Percentiles rank a stretch among this genome's conserved stretches.
phyloP scores from a whole-genome alignment of 2,113 vertebrate genomes.

The Acanthisitta chloris region DNA sequence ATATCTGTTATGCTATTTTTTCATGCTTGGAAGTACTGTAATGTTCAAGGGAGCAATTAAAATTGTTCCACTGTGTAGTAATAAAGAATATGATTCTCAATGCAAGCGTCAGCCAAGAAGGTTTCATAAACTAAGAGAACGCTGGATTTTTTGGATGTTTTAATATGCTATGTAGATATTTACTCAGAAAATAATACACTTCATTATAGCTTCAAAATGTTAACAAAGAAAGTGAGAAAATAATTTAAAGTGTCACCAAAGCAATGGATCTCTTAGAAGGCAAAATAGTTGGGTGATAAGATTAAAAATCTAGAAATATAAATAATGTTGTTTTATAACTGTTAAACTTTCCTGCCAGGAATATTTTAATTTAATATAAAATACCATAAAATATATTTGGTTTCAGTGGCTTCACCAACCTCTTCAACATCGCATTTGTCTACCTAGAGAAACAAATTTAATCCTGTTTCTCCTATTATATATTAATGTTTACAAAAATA shows the following conservation, averaged over 20 bases:
- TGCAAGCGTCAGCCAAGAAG: not conserved
- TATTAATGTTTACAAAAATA: conserved; percentile 39
- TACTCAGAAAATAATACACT: not conserved
- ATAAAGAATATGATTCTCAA: conserved; percentile 29
- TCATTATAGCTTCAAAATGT: not conserved
- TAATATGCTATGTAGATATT: not conserved
- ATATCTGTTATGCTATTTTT: not conserved
- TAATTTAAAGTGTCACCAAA: not conserved
- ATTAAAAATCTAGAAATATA: not conserved
- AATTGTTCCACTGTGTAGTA: conserved; percentile 5
- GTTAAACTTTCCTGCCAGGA: not conserved
- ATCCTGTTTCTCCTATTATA: not conserved
- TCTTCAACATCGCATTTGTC: not conserved
- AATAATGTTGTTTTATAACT: not conserved
- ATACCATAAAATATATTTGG: not conserved
- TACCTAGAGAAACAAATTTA: not conserved
- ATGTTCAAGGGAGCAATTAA: conserved; percentile 59
- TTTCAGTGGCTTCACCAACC: not conserved
- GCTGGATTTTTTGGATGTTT: not conserved
- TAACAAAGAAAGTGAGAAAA: not conserved
- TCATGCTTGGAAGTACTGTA: conserved; percentile 8
- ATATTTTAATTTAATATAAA: not conserved
- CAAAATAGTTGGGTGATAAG: not conserved
- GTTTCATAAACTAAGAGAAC: not conserved
- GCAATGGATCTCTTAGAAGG: not conserved